Evolutionary conservation across 2,113 vertebrate genomes (phyloP).

Genomic region (Bombycilla garrulus): DNA sequence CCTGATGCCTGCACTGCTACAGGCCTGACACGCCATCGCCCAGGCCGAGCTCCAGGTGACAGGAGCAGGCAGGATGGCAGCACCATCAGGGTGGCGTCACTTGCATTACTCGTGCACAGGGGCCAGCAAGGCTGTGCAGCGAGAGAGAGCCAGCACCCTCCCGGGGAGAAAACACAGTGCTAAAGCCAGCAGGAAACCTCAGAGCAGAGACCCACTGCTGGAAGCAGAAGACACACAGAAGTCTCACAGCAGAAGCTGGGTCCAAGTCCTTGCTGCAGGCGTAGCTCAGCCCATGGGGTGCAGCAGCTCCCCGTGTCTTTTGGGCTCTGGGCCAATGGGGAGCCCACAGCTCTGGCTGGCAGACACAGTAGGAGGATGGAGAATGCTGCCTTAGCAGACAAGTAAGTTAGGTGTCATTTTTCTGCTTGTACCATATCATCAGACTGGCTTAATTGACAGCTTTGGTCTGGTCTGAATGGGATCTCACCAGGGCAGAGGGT

Average conservation of each 20-base stretch:
- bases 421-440: background rate
- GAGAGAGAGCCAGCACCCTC: background rate
- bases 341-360: background rate
- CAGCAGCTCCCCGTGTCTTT: background rate
- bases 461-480: background rate
- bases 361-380: background rate
- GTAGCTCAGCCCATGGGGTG: background rate
- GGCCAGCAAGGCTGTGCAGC: background rate
- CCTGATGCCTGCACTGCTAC: background rate
- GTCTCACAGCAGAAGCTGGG: background rate
- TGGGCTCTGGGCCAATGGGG: background rate
- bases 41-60: background rate
- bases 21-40: background rate
- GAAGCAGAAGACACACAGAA: background rate
- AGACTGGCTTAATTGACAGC: background rate
- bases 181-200: background rate
- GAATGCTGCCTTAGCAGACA: background rate
- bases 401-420: background rate
- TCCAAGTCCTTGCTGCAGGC: background rate
- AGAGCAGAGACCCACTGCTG: background rate
- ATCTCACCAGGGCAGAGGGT: background rate
- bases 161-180: background rate
- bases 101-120: accelerated
- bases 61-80: background rate
- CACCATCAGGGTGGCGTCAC: background rate